Conservation (phyloP, 2,113 vertebrate genomes). For the Mormyrus iriodes region DNA sequence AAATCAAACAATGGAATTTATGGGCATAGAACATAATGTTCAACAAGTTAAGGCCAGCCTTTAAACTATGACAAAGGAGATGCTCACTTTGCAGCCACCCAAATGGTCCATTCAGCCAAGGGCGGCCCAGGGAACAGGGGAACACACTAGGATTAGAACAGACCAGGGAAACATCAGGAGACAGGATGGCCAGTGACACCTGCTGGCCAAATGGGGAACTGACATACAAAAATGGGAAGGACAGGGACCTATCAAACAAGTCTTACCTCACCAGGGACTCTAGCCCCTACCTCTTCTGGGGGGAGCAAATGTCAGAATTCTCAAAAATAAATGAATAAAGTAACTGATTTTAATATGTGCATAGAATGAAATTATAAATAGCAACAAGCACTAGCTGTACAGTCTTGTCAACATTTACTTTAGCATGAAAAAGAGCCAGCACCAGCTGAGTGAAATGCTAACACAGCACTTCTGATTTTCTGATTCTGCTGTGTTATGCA, state of each 20-base stretch:
- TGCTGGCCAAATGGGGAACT: background rate
- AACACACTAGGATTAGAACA: background rate
- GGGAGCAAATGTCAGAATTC: background rate
- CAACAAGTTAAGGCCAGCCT: background rate
- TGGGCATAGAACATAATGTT: background rate
- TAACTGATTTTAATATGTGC: background rate
- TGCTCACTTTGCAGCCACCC: background rate
- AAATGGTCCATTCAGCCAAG: background rate
- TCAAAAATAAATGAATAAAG: background rate
- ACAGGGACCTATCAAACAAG: background rate
- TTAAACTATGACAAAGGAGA: background rate
- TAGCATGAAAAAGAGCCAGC: background rate
- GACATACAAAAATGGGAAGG: background rate
- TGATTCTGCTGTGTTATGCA: background rate
- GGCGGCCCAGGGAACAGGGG: background rate
- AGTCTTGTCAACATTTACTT: background rate
- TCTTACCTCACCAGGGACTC: background rate
- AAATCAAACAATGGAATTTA: background rate
- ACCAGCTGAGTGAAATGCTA: background rate
- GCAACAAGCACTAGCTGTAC: background rate
- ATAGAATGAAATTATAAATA: background rate
- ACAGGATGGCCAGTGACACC: background rate
- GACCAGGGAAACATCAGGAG: background rate
- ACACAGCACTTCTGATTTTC: background rate
- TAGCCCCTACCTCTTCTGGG: background rate